Percentiles rank a stretch among this genome's conserved stretches.
Conservation (phyloP, 1,140 invertebrate species). For the Dreissena rostriformis region DNA sequence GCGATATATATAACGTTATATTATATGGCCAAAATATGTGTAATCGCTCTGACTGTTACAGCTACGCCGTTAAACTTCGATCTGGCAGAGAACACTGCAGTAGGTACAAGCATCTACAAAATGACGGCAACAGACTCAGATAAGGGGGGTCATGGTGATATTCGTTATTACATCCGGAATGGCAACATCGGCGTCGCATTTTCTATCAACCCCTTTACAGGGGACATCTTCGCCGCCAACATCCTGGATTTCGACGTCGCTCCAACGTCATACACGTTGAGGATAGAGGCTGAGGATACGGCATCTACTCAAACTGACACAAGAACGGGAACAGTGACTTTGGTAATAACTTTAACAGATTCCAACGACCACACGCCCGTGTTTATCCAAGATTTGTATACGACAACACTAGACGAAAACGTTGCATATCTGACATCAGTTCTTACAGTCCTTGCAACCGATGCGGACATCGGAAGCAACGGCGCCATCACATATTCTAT, state of each 20-base stretch:
- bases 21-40: no score
- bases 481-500: slow-evolving; percentile 57
- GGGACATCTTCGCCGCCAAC: slow-evolving; percentile 53
- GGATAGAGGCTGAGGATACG: slow-evolving; percentile 54
- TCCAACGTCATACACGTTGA: slow-evolving; percentile 53
- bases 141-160: slow-evolving; percentile 54
- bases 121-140: slow-evolving; percentile 65
- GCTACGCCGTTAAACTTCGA: no score
- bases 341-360: slow-evolving; percentile 84
- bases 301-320: slow-evolving; percentile 48
- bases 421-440: slow-evolving; percentile 15
- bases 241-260: slow-evolving; percentile 65
- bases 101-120: slow-evolving; percentile 58
- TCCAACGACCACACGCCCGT: slow-evolving; percentile 88
- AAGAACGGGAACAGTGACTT: slow-evolving; percentile 54
- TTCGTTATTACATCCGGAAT: slow-evolving; percentile 62
- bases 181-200: slow-evolving; percentile 58
- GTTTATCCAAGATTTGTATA: slow-evolving; percentile 47
- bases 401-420: slow-evolving; percentile 54
- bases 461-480: slow-evolving; percentile 58
- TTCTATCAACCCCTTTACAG: slow-evolving; percentile 52
- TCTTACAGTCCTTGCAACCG: slow-evolving; percentile 52
- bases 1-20: no score
- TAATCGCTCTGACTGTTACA: no score
- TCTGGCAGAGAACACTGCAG: slow-evolving; percentile 56